Conservation (phyloP, 2,113 vertebrate genomes). For the Hydrolagus affinis region DNA sequence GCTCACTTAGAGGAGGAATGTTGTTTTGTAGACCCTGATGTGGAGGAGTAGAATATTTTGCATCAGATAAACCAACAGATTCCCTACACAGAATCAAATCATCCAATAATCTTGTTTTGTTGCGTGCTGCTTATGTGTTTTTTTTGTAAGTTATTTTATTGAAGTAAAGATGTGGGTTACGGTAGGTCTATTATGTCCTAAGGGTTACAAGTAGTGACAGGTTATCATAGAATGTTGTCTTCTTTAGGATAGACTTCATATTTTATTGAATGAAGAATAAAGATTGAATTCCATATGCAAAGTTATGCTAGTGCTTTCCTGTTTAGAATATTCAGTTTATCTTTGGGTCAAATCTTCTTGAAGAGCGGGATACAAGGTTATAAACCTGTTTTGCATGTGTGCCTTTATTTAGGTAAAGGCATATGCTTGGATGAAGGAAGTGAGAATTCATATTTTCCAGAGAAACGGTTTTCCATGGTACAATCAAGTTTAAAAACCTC, state of each 20-base stretch:
- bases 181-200: neutral
- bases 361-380: no score
- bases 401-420: no score
- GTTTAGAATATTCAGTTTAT: neutral
- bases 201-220: neutral
- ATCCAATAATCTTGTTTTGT: neutral
- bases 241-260: neutral
- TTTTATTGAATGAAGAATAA: neutral
- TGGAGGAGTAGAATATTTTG: constrained; percentile 8
- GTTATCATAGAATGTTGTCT: neutral
- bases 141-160: neutral
- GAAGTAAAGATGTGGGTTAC: neutral
- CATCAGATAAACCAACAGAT: constrained; percentile 26
- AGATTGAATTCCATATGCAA: neutral
- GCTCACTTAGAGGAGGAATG: constrained; percentile 15
- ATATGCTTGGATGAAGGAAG: no score
- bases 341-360: neutral
- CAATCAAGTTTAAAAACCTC: no score
- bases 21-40: constrained; percentile 3
- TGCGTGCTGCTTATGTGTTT: neutral
- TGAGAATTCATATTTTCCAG: no score
- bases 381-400: no score
- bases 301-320: neutral
- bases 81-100: neutral
- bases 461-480: no score